Conservation (phyloP, 2,888 invertebrate species). For the Geophilus truncorum region DNA sequence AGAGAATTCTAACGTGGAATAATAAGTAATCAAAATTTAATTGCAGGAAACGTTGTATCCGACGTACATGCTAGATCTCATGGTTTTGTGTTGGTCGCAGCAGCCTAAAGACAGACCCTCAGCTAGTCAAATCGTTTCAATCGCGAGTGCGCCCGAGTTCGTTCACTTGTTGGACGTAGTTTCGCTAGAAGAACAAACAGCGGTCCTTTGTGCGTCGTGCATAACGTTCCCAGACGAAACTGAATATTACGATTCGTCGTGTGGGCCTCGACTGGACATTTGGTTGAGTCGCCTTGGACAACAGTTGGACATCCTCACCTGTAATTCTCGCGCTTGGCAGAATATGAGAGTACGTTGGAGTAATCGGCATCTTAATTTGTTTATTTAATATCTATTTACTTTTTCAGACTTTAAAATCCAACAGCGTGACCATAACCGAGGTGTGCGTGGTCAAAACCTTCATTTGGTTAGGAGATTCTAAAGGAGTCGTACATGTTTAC, state of each 20-base stretch:
- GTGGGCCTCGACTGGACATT: slow-evolving; percentile 37
- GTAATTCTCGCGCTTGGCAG: slow-evolving; percentile 45
- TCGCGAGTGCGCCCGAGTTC: slow-evolving; percentile 87
- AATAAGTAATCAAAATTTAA: neutral
- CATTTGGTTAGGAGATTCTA: slow-evolving; percentile 88
- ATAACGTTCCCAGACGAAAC: slow-evolving; percentile 25
- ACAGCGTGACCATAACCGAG: slow-evolving; percentile 50
- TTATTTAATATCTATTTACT: neutral
- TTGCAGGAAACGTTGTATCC: slow-evolving; percentile 73
- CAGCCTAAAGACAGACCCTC: slow-evolving; percentile 73
- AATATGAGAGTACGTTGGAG: slow-evolving; percentile 45
- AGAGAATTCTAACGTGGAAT: neutral
- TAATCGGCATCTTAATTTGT: no score
- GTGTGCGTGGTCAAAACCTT: slow-evolving; percentile 67
- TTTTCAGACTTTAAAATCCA: slow-evolving; percentile 42
- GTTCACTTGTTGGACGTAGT: slow-evolving; percentile 77
- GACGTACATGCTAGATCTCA: slow-evolving; percentile 82
- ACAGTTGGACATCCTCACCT: slow-evolving; percentile 44
- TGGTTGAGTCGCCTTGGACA: slow-evolving; percentile 44
- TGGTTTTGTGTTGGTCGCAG: slow-evolving; percentile 95
- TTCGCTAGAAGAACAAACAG: slow-evolving; percentile 55
- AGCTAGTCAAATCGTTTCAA: slow-evolving; percentile 88
- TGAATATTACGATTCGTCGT: neutral
- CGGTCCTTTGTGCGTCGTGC: slow-evolving; percentile 36
- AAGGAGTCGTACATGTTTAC: slow-evolving; percentile 78